Percentiles rank a stretch among this genome's conserved stretches.
phyloP scores from a whole-genome alignment of 2,797 vertebrate species.

The Myripristis jacobus region DNA sequence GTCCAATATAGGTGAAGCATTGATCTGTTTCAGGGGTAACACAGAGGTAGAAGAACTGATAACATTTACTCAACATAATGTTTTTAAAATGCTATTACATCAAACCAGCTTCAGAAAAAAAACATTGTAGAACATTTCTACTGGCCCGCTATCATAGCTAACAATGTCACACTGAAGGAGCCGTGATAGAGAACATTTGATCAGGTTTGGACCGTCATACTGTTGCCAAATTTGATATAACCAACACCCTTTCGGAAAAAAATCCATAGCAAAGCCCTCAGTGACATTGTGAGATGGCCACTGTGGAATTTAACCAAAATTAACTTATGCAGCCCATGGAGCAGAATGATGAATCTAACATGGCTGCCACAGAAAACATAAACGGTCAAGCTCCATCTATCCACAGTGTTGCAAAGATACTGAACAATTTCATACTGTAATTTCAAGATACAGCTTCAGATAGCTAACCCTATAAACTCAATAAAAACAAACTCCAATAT shows the following conservation, averaged over 20 bases:
- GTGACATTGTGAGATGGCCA: neutral
- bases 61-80: no score
- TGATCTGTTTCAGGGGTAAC: no score
- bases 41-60: no score
- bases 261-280: neutral
- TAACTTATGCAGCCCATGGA: neutral
- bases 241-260: no score
- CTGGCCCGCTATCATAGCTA: neutral
- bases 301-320: slow-evolving; percentile 8
- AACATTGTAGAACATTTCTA: no score
- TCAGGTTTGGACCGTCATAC: neutral
- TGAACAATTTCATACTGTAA: slow-evolving; percentile 27
- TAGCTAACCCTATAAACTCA: slow-evolving; percentile 57
- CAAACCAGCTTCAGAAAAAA: no score
- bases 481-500: slow-evolving; percentile 54
- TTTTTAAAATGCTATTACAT: neutral
- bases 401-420: slow-evolving; percentile 3
- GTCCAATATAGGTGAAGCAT: no score
- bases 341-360: slow-evolving; percentile 7
- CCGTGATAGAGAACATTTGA: neutral
- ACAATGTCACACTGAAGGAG: neutral
- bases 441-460: slow-evolving; percentile 44
- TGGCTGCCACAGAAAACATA: neutral
- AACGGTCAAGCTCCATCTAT: slow-evolving; percentile 3
- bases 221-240: neutral